phyloP scores from a whole-genome alignment of 2,888 invertebrate genomes.

The Halocaridina rubra region DNA sequence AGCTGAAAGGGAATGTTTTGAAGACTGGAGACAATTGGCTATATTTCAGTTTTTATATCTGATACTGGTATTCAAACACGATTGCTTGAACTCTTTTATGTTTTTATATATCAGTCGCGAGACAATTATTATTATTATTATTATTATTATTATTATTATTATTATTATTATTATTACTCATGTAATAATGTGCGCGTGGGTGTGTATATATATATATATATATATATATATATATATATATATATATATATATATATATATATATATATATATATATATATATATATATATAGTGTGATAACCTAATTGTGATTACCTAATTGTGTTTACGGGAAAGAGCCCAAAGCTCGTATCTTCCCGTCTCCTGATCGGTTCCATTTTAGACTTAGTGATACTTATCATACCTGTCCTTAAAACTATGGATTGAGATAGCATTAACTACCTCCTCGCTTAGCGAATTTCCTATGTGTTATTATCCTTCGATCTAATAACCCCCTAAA shows the following conservation, averaged over 20 bases:
- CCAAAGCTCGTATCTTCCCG: no score
- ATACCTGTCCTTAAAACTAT: no score
- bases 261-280: slow-evolving; percentile 18
- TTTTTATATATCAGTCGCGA: background rate
- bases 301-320: background rate
- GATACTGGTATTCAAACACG: background rate
- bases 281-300: background rate
- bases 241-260: slow-evolving; percentile 30
- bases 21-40: background rate
- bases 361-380: no score
- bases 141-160: background rate
- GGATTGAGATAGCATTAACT: no score
- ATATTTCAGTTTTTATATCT: background rate
- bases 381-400: no score
- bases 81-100: background rate
- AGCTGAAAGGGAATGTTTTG: background rate
- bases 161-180: background rate
- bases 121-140: background rate
- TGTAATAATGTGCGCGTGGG: background rate
- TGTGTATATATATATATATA: slow-evolving; percentile 29
- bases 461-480: no score
- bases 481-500: no score
- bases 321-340: no score
- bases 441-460: no score
- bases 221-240: slow-evolving; percentile 32